Conservation (phyloP, 1,140 invertebrate species). For the Zaprionus ornatus region DNA sequence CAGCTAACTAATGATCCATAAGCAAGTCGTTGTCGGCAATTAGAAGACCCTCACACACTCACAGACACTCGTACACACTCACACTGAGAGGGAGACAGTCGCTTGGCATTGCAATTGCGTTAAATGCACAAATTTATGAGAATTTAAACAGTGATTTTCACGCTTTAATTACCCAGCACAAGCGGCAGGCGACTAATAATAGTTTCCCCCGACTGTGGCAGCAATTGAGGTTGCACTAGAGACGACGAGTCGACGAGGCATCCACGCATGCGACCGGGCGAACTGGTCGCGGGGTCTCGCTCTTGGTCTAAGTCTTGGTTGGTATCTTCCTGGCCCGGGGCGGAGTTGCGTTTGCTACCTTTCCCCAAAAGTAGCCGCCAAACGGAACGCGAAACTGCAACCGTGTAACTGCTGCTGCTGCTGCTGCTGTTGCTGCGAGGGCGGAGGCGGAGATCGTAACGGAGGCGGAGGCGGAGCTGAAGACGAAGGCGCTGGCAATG, state of each 20-base stretch:
- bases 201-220: constrained; percentile 42
- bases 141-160: constrained; percentile 84
- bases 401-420: constrained; percentile 63
- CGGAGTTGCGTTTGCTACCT: constrained; percentile 53
- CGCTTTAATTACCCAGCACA: constrained; percentile 79
- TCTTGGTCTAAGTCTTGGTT: neutral
- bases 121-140: constrained; percentile 82
- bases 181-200: constrained; percentile 63
- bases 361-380: constrained; percentile 46
- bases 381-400: constrained; percentile 76
- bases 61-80: constrained; percentile 10
- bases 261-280: constrained; percentile 2
- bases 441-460: neutral
- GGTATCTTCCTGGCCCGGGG: constrained; percentile 57
- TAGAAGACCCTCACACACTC: constrained; percentile 22
- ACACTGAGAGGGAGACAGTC: constrained; percentile 11
- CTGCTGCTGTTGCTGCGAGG: neutral
- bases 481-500: constrained; percentile 27
- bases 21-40: constrained; percentile 49
- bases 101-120: constrained; percentile 59
- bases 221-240: constrained; percentile 18
- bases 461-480: neutral
- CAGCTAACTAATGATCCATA: constrained; percentile 58
- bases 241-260: neutral
- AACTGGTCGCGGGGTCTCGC: neutral